These are phyloP conservation scores for Bucorvus abyssinicus DNA, from an alignment of 2,797 vertebrate species.

Conservation along the genomic window DNA sequence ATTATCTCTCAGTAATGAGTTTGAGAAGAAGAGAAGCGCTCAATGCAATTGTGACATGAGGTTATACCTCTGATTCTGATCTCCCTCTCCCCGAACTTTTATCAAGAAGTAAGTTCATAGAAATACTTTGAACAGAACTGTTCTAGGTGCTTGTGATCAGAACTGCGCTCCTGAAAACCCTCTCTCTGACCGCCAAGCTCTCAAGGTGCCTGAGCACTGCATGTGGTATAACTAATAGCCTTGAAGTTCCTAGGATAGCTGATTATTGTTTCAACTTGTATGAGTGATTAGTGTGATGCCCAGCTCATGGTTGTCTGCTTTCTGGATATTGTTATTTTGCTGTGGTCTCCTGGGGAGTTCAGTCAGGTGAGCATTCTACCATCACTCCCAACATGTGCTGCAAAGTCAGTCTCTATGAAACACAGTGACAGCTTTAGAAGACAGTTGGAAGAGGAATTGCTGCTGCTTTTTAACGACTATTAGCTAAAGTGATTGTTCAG, in stretches of 20 bases:
- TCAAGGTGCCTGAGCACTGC: neutral
- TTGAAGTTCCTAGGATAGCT: neutral
- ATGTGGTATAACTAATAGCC: neutral
- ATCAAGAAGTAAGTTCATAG: neutral
- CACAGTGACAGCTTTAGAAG: neutral
- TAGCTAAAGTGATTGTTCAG: conserved; percentile 16
- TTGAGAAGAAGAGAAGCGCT: neutral
- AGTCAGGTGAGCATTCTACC: neutral
- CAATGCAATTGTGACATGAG: neutral
- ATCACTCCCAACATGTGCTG: rapidly evolving
- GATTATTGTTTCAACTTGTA: neutral
- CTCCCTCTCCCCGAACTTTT: neutral
- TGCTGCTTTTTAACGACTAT: neutral
- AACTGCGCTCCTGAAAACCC: neutral
- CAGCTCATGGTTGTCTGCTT: neutral
- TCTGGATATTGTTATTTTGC: conserved; percentile 10
- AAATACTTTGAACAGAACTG: neutral
- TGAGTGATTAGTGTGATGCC: neutral
- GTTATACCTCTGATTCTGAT: neutral
- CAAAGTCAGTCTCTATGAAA: neutral
- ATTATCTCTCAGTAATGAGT: neutral
- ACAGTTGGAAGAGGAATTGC: neutral
- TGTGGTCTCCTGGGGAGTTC: neutral
- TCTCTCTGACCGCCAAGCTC: neutral
- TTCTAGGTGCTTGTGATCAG: neutral